phyloP scores from a whole-genome alignment of 2,797 vertebrate species.

The Amphiprion clarkii region DNA sequence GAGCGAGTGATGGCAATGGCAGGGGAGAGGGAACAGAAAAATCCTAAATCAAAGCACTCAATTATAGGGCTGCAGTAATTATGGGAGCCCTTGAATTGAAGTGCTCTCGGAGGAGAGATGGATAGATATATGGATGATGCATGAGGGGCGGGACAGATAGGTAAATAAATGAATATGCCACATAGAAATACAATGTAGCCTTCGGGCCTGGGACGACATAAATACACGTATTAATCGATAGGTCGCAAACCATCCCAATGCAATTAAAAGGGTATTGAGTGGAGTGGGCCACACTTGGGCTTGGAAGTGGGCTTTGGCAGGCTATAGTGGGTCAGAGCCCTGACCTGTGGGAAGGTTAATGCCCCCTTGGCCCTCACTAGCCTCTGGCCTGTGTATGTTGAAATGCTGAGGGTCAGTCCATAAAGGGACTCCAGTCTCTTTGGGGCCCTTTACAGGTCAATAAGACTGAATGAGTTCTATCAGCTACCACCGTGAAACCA shows the following conservation, averaged over 20 bases:
- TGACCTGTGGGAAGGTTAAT: conserved; percentile 79
- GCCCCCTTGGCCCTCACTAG: conserved; percentile 74
- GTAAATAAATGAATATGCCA: conserved; percentile 89
- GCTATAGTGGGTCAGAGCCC: conserved; percentile 63
- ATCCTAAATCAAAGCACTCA: conserved; percentile 88
- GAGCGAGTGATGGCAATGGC: conserved; percentile 77
- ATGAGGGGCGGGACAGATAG: conserved; percentile 83
- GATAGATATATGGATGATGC: conserved; percentile 85
- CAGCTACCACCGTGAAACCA: conserved; percentile 62
- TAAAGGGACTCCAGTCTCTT: conserved; percentile 83
- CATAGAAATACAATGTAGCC: conserved; percentile 86
- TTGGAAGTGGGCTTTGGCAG: conserved; percentile 57
- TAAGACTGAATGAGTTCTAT: conserved; percentile 80
- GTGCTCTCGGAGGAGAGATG: conserved; percentile 84
- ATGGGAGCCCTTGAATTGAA: conserved; percentile 85
- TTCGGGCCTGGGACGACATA: conserved; percentile 76
- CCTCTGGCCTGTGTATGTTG: conserved; percentile 69
- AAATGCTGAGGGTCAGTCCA: conserved; percentile 80
- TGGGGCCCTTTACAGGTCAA: conserved; percentile 80
- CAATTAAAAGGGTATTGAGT: conserved; percentile 88
- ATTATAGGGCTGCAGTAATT: conserved; percentile 87
- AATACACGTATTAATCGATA: conserved; percentile 88
- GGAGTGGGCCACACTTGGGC: conserved; percentile 66
- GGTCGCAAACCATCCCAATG: conserved; percentile 82
- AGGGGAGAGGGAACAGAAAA: conserved; percentile 80